Conservation (phyloP, 2,113 vertebrate species). For the Isichthys henryi region DNA sequence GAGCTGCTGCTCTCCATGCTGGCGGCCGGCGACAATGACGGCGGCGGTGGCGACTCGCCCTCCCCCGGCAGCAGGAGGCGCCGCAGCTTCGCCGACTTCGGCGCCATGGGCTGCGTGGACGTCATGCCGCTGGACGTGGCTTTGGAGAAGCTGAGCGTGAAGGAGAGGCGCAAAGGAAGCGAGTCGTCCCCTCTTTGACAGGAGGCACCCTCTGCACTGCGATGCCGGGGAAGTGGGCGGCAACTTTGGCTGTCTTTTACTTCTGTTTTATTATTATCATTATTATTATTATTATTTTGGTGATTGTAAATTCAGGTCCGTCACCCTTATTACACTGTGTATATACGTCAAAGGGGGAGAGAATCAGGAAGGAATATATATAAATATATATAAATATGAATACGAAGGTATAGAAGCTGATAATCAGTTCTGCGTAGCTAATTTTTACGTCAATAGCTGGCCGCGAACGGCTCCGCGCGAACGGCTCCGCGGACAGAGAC, state of each 20-base stretch:
- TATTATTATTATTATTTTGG: constrained; percentile 68
- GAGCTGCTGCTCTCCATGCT: constrained; percentile 95
- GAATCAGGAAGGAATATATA: constrained; percentile 64
- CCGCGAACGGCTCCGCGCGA: constrained; percentile 73
- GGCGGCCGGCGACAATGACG: constrained; percentile 85
- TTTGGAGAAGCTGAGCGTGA: constrained; percentile 96
- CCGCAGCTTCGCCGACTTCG: constrained; percentile 93
- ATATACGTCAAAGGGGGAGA: constrained; percentile 88
- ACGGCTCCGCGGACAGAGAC: constrained; percentile 82
- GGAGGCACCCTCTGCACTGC: constrained; percentile 99
- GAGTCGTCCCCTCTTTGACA: constrained; percentile 99
- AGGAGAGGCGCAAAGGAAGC: constrained; percentile 90
- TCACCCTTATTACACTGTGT: constrained; percentile 99
- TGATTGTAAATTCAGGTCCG: constrained; percentile 99
- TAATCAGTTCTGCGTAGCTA: constrained; percentile 97
- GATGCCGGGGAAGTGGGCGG: constrained; percentile 95
- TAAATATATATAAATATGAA: constrained; percentile 34
- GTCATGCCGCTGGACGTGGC: constrained; percentile 99
- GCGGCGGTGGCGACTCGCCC: constrained; percentile 81
- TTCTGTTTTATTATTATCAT: constrained; percentile 30
- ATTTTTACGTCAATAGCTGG: constrained; percentile 90
- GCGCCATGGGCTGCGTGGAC: constrained; percentile 99
- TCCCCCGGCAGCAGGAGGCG: constrained; percentile 94
- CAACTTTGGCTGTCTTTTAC: constrained; percentile 1
- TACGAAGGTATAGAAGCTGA: constrained; percentile 63